Conservation (phyloP, 2,113 vertebrate species). For the Corythornis cristatus region DNA sequence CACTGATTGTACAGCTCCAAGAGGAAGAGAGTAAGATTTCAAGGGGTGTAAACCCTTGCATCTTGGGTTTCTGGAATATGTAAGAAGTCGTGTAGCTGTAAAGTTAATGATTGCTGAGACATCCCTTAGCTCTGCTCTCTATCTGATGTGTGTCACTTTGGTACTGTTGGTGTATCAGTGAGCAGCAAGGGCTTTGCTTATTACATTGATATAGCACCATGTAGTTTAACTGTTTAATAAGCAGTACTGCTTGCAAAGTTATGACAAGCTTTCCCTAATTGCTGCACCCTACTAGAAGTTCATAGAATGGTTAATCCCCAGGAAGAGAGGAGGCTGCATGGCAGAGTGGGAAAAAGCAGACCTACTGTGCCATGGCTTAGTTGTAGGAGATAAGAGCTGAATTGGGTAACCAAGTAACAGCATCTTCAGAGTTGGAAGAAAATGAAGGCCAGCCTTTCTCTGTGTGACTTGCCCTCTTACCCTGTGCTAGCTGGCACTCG, state of each 20-base stretch:
- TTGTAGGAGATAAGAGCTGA: background rate
- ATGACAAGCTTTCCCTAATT: background rate
- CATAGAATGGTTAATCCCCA: background rate
- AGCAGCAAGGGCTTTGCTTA: background rate
- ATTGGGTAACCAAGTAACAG: background rate
- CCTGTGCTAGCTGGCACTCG: background rate
- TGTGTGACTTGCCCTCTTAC: background rate
- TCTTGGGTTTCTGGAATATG: background rate
- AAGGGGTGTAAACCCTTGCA: background rate
- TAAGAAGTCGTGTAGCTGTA: background rate
- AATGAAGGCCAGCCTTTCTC: background rate
- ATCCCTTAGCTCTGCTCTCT: background rate
- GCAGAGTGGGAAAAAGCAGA: background rate
- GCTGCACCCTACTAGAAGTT: background rate
- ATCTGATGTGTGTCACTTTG: background rate
- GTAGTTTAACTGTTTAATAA: conserved; percentile 1
- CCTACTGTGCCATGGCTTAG: background rate
- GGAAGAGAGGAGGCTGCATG: background rate
- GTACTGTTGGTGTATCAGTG: background rate
- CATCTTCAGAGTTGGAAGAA: background rate
- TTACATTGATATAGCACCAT: background rate
- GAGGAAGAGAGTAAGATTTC: background rate
- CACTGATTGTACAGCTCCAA: accelerated
- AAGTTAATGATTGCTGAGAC: background rate
- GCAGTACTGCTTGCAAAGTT: background rate